Base-by-base conservation (phyloP, 2,797 vertebrate genomes). In the Uromys caudimaculatus region DNA sequence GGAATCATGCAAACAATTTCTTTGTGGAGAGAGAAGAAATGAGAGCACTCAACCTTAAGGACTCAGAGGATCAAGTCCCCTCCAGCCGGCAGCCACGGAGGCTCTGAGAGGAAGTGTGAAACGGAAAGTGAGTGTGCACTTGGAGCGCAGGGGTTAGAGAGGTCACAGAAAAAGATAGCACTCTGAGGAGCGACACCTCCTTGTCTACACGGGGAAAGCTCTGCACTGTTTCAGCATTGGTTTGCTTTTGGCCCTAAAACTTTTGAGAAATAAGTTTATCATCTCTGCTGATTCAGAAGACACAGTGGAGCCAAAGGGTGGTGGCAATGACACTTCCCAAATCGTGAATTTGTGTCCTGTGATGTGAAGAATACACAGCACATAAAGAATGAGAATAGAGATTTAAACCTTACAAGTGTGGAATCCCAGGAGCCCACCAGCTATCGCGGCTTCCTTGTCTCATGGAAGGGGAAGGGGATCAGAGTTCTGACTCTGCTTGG, bases 1-100 rank as follows among this genome's bases (percentile, higher is more conserved):
- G 14, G 52, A 32, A 75, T 79, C 82, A 90, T 44, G 64, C 82
- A 91, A 69, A 96, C 96, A 86, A 89, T 91, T 91, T 67, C 82
- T 77, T 86, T 52, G 67, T 88, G 71, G 82, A 93, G 78, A 94
- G 95, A 94, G 32, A 96, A 91, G 84, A 91, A 88, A 47, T 4
- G 16, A 50, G 71, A 75, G 1, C 24, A 67, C 67, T 88, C 44
- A 85, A 67, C 75, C 92, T 73, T 32, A 44, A 50, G 90, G 19
- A 79, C 90, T 90, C 60, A 41, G 47, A 81, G 82, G 81, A 82
- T 92, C 76, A 47, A 78, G 56, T 64, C 58, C 78, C 88, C 67
- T 93, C 41, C 35, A 76, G 85, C 69, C 41, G 58, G 87, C 29
- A 71, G 73, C 77, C 76, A n/a, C 29, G n/a, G 90, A 84, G 13